Evolutionary conservation across 2,113 vertebrate species (phyloP), one percentile per base, ranked within the genome.

Genomic region (Setophaga kirtlandii): DNA sequence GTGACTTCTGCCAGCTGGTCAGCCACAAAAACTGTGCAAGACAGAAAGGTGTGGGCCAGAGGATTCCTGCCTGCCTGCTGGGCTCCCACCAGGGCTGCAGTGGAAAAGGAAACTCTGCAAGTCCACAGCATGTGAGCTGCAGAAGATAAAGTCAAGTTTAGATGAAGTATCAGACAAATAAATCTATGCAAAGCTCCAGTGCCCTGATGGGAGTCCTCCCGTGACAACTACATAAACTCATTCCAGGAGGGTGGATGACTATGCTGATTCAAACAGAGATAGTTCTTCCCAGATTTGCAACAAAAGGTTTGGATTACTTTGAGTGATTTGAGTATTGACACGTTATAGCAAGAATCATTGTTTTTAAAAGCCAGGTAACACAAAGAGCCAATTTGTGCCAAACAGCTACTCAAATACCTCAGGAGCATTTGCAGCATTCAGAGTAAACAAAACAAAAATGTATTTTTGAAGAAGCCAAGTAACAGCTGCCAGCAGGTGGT

Each of bases 401-500:
- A 92, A 89, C 2, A 4, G 76, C 77, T 62, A 83, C 35, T 60
- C 56, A 63, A 27, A 83, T 67, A 89, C 23, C 39, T 59, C 35
- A 79, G 59, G 6, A 76, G 25, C 46, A 68, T 55, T 82, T 77
- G 55, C 58, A 80, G 44, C 30, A 44, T 56, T 92, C 58, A 67
- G 42, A 24, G 47, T 78, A 70, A 58, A 67, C 9, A 4, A 25
- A 78, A 53, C 1, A 5, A 75, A 92, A 92, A 89, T 2, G 24
- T 65, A 16, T 63, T 33, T 82, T 89, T 92, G 67, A 92, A 83
- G 75, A 77, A 91, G 70, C 11, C 1, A 39, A 69, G 42, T 64
- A 85, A 88, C 58, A 75, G 56, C 44, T 83, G 71, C 55, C 63
- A 92, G 88, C 35, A 87, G 78, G 83, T 53, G 50, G 68, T 60